These are phyloP conservation scores for Rhinella marina DNA, from an alignment of 2,797 vertebrate genomes.

Conservation along the genomic window DNA sequence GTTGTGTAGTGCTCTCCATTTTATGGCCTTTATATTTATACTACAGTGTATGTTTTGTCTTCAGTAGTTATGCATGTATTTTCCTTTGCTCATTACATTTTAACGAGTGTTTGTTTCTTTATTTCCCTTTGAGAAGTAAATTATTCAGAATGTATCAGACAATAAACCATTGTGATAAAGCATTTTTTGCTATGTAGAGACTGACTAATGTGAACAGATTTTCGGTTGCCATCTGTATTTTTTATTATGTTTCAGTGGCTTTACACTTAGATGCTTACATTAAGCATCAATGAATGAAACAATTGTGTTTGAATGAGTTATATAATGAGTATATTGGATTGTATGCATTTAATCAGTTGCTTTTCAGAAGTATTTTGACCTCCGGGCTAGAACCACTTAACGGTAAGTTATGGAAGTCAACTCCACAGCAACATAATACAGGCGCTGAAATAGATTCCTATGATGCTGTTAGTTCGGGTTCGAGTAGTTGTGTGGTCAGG, in stretches of 20 bases:
- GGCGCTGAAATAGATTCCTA: neutral
- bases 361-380: neutral
- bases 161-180: slow-evolving; percentile 15
- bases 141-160: neutral
- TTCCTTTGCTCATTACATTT: neutral
- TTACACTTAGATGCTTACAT: neutral
- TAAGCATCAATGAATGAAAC: neutral
- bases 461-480: neutral
- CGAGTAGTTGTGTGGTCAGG: neutral
- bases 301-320: neutral
- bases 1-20: neutral
- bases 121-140: neutral
- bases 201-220: slow-evolving; percentile 3
- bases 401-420: neutral
- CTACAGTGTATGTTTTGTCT: neutral
- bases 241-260: neutral
- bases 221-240: neutral
- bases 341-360: neutral
- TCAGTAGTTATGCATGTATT: slow-evolving; percentile 20
- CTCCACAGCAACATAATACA: neutral
- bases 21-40: neutral
- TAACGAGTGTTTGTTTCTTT: neutral
- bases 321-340: neutral
- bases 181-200: slow-evolving; percentile 15
- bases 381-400: neutral